These are phyloP conservation scores for Haliclona indistincta DNA, from an alignment of 37 sponge, comb jelly and placozoan species.

Conservation along the genomic window DNA sequence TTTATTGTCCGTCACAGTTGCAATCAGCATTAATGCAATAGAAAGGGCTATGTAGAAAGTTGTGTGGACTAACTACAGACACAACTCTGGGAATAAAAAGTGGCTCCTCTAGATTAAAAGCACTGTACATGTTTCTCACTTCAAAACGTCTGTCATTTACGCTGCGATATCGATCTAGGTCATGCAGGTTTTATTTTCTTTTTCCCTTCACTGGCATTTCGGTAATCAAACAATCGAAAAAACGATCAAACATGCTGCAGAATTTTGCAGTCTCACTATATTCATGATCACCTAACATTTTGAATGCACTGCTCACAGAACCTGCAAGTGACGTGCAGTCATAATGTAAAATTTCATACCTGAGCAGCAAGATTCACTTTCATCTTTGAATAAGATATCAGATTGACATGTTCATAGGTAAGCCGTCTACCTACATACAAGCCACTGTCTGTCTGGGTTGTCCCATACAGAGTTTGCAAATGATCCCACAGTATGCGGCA, in stretches of 20 bases:
- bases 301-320: constrained; percentile 28
- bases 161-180: constrained; percentile 12
- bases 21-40: too few species aligned
- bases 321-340: too few species aligned
- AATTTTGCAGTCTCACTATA: constrained; percentile 32
- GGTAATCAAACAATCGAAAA: constrained; percentile 46
- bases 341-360: too few species aligned
- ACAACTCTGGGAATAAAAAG: too few species aligned
- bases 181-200: too few species aligned
- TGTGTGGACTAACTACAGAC: too few species aligned
- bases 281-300: not conserved
- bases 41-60: too few species aligned
- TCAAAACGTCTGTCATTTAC: constrained; percentile 22
- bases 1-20: too few species aligned
- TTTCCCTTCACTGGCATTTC: too few species aligned
- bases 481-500: not conserved
- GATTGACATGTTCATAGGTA: constrained; percentile 29
- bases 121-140: too few species aligned
- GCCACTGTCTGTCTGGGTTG: not conserved
- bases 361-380: constrained; percentile 43
- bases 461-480: not conserved
- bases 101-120: too few species aligned
- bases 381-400: constrained; percentile 33
- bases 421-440: too few species aligned
- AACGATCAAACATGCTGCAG: constrained; percentile 25